Evolutionary conservation across 1,140 invertebrate species (phyloP), one percentile per base, ranked within the genome.

Genomic region (Zaprionus vittiger): DNA sequence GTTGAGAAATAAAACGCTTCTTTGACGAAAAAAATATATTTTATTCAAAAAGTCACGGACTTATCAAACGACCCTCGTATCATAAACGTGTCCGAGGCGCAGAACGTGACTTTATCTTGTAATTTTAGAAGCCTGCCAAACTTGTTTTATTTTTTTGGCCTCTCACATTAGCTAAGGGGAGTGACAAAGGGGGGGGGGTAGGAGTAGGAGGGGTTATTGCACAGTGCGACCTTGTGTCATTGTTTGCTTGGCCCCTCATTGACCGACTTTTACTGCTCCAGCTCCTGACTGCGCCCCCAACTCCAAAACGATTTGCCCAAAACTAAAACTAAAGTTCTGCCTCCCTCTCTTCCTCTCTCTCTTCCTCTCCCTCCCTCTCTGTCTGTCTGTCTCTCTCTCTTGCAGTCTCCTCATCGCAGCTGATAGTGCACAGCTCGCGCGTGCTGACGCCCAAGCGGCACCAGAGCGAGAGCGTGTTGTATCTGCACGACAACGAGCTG

Each of bases 371-470:
- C 7, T 77, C 56, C 70, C 20, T 15, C 9, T 44, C 52, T 31
- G 37, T 41, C 24, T 20, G 17, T 14, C 6, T 15, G n/a, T 15
- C 22, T 31, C 1, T 9, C 34, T 20, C 31, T 38, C 34, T 74
- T 78, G 14, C 81, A 92, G 91, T 91, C 74, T 92, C 91, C 74
- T 91, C 81, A 74, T 92, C 83, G 69, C 96, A 96, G 77, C 93
- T 96, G 24, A 97, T 97, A 73, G 96, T 95, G 15, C 96, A 97
- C 80, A 97, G 96, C 80, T 95, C 96, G 24, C 94, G 96, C 63
- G 96, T 97, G 9, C 95, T 96, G 85, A 96, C 96, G 9, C 96
- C 96, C 5, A 96, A 97, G 92, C 94, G 96, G 73, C 96, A 97
- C 91, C 95, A 96, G 78, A 97, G 96, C 5, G 96, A 97, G 91